Conservation (phyloP, 2,797 vertebrate genomes). For the Etheostoma perlongum region DNA sequence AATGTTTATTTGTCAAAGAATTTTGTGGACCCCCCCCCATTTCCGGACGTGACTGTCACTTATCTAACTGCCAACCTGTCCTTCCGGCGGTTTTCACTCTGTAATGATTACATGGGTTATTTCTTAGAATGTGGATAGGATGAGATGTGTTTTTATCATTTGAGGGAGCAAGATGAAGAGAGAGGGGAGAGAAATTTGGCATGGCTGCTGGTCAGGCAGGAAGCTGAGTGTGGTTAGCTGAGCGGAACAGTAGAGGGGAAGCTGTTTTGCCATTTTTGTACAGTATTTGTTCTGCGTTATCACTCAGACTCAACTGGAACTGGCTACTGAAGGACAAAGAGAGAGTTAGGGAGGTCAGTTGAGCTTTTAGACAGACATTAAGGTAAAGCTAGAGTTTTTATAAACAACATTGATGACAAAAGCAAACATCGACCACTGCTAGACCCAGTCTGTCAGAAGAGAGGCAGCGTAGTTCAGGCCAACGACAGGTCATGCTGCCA, state of each 20-base stretch:
- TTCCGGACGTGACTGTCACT: background rate
- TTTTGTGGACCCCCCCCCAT: too few species aligned
- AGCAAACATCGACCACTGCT: conserved; percentile 6
- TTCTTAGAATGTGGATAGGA: background rate
- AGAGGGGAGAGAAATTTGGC: background rate
- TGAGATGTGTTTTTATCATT: background rate
- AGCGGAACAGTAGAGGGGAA: conserved; percentile 76
- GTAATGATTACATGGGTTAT: accelerated
- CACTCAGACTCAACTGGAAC: conserved; percentile 27
- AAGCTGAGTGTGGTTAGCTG: conserved; percentile 73
- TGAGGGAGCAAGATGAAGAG: background rate
- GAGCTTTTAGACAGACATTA: background rate
- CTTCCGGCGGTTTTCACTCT: conserved; percentile 6
- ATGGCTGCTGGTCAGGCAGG: conserved; percentile 62
- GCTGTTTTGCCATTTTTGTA: conserved; percentile 55
- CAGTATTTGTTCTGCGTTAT: conserved; percentile 53
- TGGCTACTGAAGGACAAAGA: conserved; percentile 29
- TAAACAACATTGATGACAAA: background rate
- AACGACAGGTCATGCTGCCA: conserved; percentile 47
- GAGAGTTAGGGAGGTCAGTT: conserved; percentile 42
- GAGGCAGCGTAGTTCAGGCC: background rate
- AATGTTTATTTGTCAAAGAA: background rate
- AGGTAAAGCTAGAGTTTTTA: background rate
- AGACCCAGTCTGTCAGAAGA: background rate
- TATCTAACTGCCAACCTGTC: background rate